Evolutionary conservation across 2,797 vertebrate genomes (phyloP), one percentile per base, ranked within the genome.

Genomic region (Ceryle rudis): DNA sequence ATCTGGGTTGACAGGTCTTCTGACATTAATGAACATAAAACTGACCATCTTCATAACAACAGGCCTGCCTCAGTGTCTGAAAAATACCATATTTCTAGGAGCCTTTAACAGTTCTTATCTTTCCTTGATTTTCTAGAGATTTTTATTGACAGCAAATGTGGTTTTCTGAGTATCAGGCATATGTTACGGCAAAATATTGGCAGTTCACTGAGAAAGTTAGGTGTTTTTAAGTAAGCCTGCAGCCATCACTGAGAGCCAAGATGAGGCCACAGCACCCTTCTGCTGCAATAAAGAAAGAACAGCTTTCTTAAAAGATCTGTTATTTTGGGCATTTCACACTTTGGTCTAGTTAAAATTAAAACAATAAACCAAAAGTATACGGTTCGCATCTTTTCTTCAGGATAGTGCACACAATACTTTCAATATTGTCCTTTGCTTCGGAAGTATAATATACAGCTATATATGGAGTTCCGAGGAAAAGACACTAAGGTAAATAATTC

Each of bases 291-390:
- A 71, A 62, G 20, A 81, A 33, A 33, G 0, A 5, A 94, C 73
- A 93, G 46, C 37, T 89, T 95, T 87, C 57, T 90, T 67, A 90
- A 93, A 95, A 94, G 51, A 75, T 17, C 5, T 78, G 22, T 28
- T 92, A 69, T 29, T 90, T 92, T 49, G 70, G 16, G 11, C 41
- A 92, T 80, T 81, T 93, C 60, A 57, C 15, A 65, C 11, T 52
- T 70, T 71, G 18, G 11, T 78, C 33, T 90, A 65, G 58, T 26
- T 64, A 72, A 96, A 92, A 84, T 75, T 91, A 80, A 93, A 79
- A 73, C n/a, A 90, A 81, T 71, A 49, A 41, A 57, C 70, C 6
- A 11, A 52, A 81, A 64, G 9, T 23, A 31, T 74, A 62, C 46
- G 15, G 4, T 73, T 81, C 66, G 7, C 23, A 14, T 41, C 7